Evolutionary conservation across 2,113 vertebrate species (phyloP).

Genomic region (Pseudorectes ferrugineus): DNA sequence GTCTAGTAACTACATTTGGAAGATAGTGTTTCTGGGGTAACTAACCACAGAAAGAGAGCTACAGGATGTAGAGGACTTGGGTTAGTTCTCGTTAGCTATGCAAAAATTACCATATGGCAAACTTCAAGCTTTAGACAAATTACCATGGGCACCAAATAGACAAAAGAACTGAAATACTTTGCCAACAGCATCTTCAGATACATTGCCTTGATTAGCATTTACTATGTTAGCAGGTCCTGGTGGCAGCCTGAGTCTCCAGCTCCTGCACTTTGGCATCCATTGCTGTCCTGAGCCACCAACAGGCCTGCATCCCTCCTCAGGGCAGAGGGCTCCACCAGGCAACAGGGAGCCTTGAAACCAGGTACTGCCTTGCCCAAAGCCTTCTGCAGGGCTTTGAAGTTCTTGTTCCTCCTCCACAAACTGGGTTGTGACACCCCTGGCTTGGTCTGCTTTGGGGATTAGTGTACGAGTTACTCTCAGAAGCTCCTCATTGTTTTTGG

Average conservation of each 20-base stretch:
- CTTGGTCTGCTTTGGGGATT: not conserved
- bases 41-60: not conserved
- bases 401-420: not conserved
- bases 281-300: not conserved
- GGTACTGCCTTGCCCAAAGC: not conserved
- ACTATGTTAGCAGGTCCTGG: not conserved
- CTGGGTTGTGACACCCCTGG: not conserved
- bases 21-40: not conserved
- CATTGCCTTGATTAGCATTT: not conserved
- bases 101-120: not conserved
- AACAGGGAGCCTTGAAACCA: not conserved
- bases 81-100: not conserved
- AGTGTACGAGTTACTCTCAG: not conserved
- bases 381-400: not conserved
- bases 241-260: not conserved
- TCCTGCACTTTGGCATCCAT: not conserved
- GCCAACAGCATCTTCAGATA: not conserved
- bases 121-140: not conserved
- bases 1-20: not conserved
- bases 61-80: not conserved
- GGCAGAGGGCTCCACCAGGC: not conserved
- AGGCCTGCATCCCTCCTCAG: rapidly evolving
- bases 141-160: not conserved
- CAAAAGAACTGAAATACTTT: not conserved
- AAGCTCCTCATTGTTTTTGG: not conserved